Evolutionary conservation across 2,888 invertebrate species (phyloP).

Genomic region (Oligia latruncula): DNA sequence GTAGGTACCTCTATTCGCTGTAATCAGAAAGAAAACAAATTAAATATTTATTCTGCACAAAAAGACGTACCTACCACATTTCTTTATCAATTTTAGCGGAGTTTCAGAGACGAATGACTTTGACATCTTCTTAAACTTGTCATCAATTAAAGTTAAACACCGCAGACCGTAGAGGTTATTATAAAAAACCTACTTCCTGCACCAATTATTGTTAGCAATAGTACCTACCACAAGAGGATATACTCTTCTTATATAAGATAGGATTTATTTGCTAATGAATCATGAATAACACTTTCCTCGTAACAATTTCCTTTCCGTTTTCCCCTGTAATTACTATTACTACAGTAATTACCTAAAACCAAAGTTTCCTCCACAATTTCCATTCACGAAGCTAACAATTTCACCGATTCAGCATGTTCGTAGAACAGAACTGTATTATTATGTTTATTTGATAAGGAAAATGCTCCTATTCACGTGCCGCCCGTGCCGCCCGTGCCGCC

Average conservation of each 20-base stretch:
- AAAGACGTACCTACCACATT: too few relatives aligned
- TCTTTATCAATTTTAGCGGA: neutral
- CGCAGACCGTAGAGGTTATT: neutral
- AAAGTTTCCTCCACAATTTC: neutral
- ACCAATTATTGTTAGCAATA: neutral
- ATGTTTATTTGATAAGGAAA: constrained; percentile 4
- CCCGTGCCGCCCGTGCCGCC: neutral
- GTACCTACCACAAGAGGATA: neutral
- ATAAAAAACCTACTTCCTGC: neutral
- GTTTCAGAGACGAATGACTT: neutral
- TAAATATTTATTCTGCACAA: too few relatives aligned
- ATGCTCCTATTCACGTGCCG: neutral
- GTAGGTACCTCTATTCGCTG: neutral
- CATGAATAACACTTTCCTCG: neutral
- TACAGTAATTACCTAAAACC: neutral
- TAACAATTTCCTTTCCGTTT: neutral
- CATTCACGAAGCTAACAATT: neutral
- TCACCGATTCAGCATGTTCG: neutral
- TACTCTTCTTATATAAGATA: neutral
- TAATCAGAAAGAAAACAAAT: neutral
- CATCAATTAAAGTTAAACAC: neutral
- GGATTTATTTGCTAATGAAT: too few relatives aligned
- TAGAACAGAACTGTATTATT: too few relatives aligned
- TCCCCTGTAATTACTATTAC: neutral
- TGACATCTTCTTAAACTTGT: neutral